These are phyloP conservation scores for Semaprochilodus insignis DNA, from an alignment of 2,797 vertebrate species.

Conservation along the genomic window DNA sequence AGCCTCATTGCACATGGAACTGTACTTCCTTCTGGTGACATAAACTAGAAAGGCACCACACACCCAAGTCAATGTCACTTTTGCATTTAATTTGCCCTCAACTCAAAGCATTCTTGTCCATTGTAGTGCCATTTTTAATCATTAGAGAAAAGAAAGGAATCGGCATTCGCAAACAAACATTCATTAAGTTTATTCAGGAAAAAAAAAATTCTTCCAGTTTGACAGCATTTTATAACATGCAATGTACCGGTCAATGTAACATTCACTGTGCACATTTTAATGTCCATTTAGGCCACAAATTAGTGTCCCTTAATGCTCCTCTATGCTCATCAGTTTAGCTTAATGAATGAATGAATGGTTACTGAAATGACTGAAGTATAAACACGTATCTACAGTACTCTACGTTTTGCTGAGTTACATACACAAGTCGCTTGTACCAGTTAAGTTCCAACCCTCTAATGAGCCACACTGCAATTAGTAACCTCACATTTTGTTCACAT, in stretches of 20 bases:
- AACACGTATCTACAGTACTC: background rate
- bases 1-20: no score
- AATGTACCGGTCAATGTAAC: background rate
- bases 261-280: background rate
- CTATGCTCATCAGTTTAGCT: background rate
- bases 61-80: no score
- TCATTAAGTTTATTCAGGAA: background rate
- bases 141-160: no score
- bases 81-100: no score
- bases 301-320: conserved; percentile 1
- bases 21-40: no score
- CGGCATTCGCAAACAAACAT: background rate
- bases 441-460: background rate
- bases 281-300: background rate
- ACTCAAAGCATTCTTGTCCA: no score
- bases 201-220: background rate
- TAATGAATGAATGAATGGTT: background rate
- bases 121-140: no score
- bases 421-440: background rate
- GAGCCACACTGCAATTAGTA: background rate
- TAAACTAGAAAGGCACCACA: no score
- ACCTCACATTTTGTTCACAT: background rate
- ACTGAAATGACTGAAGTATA: background rate
- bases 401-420: background rate
- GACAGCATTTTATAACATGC: background rate